Evolutionary conservation across 2,888 invertebrate species (phyloP).

Genomic region (Archips crataeganus): DNA sequence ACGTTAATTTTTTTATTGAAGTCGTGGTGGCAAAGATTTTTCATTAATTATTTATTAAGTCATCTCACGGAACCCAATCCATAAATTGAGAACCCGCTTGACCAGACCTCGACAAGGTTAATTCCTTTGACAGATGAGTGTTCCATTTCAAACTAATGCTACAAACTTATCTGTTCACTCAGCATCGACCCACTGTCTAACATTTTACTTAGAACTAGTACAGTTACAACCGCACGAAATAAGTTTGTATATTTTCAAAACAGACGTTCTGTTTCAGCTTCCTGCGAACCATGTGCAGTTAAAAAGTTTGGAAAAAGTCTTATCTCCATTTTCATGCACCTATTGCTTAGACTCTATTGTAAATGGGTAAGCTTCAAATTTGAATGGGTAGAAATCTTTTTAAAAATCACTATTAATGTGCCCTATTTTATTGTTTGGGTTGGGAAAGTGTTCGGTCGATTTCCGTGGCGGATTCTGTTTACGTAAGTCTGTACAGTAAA

Average conservation of each 20-base stretch:
- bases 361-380: neutral
- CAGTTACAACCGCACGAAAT: neutral
- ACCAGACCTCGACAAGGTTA: slow-evolving; percentile 14
- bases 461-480: slow-evolving; percentile 4
- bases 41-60: neutral
- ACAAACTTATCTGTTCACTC: slow-evolving; percentile 14
- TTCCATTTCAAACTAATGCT: slow-evolving; percentile 43
- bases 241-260: slow-evolving; percentile 30
- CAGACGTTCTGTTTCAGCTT: slow-evolving; percentile 29
- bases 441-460: neutral
- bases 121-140: slow-evolving; percentile 44
- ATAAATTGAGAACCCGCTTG: slow-evolving; percentile 14
- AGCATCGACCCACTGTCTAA: neutral
- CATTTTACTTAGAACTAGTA: neutral
- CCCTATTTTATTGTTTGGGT: slow-evolving; percentile 10
- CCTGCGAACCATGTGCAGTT: slow-evolving; percentile 31
- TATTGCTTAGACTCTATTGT: neutral
- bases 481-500: neutral
- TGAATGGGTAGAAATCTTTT: neutral
- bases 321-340: neutral
- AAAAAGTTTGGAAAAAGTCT: neutral
- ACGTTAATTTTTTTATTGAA: neutral
- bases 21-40: too few relatives aligned
- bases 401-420: neutral
- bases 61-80: slow-evolving; percentile 24